Base-by-base conservation (phyloP, 2,797 vertebrate genomes). In the Eremophila alpestris region DNA sequence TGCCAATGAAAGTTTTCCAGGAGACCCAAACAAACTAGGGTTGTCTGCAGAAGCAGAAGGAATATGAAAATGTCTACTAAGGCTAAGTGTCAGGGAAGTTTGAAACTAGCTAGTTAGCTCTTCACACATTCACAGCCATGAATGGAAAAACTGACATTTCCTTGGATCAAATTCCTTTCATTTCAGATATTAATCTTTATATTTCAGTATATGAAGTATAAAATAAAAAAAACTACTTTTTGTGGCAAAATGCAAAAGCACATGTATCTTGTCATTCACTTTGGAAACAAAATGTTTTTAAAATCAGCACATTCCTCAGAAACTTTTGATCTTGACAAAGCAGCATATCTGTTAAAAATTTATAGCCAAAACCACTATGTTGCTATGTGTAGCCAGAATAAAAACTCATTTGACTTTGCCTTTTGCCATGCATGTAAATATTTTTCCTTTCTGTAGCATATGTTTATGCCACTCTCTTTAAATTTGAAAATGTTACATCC, bases 101-200 rank as follows among this genome's bases (percentile, higher is more conserved):
- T 94, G 59, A 79, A 93, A 86, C 45, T 43, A 93, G 32, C 70
- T 91, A 91, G 30, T 38, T 71, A 45, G 58, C 27, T 88, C 77
- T 81, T 97, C 92, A 95, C 51, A 81, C 83, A 83, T 89, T 87
- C 56, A 68, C 60, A 87, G 40, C 65, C 59, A 30, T 4, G 4
- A 89, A 70, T 64, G 26, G 46, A 75, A 96, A 96, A 89, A 41
- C 9, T 74, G 36, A 77, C 58, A 93, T 96, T 97, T 96, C 89
- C 71, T 91, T 71, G 82, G 91, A 97, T 96, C 9, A 16, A 59
- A 36, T 64, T 75, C 2, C 15, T 87, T 77, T 85, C n/a, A 58
- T 83, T 95, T 79, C 49, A 58, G 34, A 40, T 67, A 60, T 52
- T 84, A 60, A 60, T 68, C 24, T 89, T 54, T 86, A 49, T 52